Evolutionary conservation across 2,113 vertebrate genomes (phyloP).

Genomic region (Corvus cornix): DNA sequence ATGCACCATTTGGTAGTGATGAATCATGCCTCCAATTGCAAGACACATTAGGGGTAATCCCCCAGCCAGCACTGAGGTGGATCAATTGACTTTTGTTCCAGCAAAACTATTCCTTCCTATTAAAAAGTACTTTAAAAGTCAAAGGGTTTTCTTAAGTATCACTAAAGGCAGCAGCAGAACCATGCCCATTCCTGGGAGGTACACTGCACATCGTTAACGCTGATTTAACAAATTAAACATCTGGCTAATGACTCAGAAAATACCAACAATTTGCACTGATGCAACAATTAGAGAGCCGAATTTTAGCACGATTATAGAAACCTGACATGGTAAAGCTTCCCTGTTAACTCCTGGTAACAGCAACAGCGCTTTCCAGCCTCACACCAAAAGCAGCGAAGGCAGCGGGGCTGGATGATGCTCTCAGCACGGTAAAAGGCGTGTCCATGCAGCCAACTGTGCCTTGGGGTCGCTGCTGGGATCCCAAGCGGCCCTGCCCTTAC

Average conservation of each 20-base stretch:
- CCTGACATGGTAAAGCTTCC: not conserved
- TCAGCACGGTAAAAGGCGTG: not conserved
- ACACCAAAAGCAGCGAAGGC: accelerated
- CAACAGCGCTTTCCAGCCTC: not conserved
- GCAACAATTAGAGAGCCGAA: not conserved
- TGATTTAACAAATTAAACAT: not conserved
- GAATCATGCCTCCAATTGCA: not conserved
- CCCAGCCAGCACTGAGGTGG: not conserved
- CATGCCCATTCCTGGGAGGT: not conserved
- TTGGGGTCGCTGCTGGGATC: accelerated
- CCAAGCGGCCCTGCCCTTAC: conserved; percentile 46
- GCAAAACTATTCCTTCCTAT: not conserved
- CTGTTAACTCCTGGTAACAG: not conserved
- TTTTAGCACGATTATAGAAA: not conserved
- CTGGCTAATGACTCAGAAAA: not conserved
- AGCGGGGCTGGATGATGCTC: not conserved
- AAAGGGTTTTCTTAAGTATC: not conserved
- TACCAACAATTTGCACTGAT: not conserved
- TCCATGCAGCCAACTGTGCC: not conserved
- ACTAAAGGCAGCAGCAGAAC: not conserved
- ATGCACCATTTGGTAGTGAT: not conserved
- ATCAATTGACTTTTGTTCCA: not conserved
- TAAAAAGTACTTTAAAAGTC: not conserved
- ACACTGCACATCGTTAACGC: accelerated
- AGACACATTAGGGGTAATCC: not conserved